Evolutionary conservation across 2,797 vertebrate species (phyloP), one percentile per base, ranked within the genome.

Genomic region (Enteromius viviparus): DNA sequence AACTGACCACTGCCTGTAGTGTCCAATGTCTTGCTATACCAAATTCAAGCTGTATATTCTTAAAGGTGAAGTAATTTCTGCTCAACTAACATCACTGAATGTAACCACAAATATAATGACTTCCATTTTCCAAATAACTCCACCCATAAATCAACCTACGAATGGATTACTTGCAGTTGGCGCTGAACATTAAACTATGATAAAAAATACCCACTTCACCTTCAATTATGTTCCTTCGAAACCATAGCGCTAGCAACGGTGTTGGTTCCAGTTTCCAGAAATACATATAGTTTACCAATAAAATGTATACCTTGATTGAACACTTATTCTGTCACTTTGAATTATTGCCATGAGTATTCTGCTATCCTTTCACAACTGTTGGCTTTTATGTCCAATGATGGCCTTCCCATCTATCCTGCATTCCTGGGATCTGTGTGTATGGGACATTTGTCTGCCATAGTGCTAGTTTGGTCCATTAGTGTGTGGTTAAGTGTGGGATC

Each of bases 401-500:
- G 64, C 19, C 40, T 81, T 70, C 62, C 49, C 42, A 75, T 69
- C 68, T 51, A 34, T 70, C 82, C 65, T 10, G 78, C 42, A 71
- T 68, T 71, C 66, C 69, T 87, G 49, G 49, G 79, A 84, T 82
- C 77, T 71, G 45, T 75, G 62, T 26, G 42, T 32, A 80, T 55
- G 76, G 85, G 87, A 84, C 86, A 71, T 89, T 64, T 84, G 74
- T 84, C 69, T 85, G 83, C 82, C 68, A 45, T 82, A 84, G 34
- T 69, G 55, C 87, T 89, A 80, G 82, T 82, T 87, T 79, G 80
- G 72, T 83, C 76, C 85, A 88, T 88, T 89, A 82, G 34, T 32
- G 68, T 82, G 89, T 86, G 86, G 90, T 87, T 83, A 60, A 70
- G 81, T 83, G 69, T 80, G 85, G 71, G 87, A 86, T 78, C 55